phyloP scores from a whole-genome alignment of 2,113 vertebrate genomes.

The Oncorhynchus gorbuscha region DNA sequence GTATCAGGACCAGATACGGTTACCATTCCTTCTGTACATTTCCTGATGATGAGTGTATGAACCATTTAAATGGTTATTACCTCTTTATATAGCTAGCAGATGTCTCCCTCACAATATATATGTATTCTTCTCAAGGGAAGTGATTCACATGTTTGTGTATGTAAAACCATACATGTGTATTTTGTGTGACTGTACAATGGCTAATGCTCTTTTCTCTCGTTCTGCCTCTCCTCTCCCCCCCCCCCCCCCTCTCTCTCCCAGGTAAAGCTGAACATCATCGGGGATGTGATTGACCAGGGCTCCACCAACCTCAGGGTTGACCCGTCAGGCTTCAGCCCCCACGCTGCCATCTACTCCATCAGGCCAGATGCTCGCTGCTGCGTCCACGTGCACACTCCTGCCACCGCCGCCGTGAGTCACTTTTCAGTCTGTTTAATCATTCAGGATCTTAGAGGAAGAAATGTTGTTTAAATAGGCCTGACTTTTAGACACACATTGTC shows the following conservation, averaged over 20 bases:
- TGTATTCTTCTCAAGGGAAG: not conserved
- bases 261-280: conserved; percentile 97
- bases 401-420: conserved; percentile 84
- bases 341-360: conserved; percentile 94
- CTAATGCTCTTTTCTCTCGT: not conserved
- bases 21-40: conserved; percentile 5
- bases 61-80: too few relatives aligned
- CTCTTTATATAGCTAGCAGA: not conserved
- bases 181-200: not conserved
- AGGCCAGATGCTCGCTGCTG: conserved; percentile 92
- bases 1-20: conserved; percentile 23
- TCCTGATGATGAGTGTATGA: not conserved
- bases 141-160: not conserved
- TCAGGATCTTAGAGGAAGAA: too few relatives aligned
- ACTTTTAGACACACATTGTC: too few relatives aligned
- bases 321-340: conserved; percentile 87
- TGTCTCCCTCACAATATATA: not conserved
- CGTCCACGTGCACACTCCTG: conserved; percentile 89
- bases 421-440: too few relatives aligned
- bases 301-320: conserved; percentile 87
- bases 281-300: conserved; percentile 94
- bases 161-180: not conserved
- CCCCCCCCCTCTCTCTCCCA: conserved; percentile 66
- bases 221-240: not conserved
- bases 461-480: too few relatives aligned